Conservation (phyloP, 2,797 vertebrate genomes). For the Parauchenoglanis punctatus region DNA sequence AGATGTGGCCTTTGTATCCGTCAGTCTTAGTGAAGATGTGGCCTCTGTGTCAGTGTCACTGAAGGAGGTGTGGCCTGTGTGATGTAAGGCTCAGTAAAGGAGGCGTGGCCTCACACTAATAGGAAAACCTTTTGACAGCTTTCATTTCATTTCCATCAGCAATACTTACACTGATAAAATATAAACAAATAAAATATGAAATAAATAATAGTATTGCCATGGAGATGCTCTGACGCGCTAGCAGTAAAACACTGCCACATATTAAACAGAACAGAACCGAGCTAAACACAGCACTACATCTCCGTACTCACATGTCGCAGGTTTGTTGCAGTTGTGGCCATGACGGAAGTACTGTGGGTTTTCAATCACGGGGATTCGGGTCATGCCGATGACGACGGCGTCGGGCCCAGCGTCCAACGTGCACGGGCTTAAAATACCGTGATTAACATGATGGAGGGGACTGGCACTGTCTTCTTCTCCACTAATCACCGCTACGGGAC, state of each 20-base stretch:
- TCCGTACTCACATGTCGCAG: constrained; percentile 89
- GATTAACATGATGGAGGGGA: constrained; percentile 95
- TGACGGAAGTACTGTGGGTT: constrained; percentile 98
- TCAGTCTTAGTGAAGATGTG: background rate
- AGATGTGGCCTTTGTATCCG: background rate
- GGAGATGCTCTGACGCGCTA: background rate
- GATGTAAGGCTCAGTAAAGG: background rate
- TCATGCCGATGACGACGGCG: constrained; percentile 95
- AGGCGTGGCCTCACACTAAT: background rate
- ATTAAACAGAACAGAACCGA: background rate
- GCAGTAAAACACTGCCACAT: background rate
- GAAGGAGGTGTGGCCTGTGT: too few relatives aligned
- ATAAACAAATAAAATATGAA: background rate
- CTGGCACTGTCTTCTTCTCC: constrained; percentile 96
- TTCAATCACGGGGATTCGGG: constrained; percentile 93
- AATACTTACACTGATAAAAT: background rate
- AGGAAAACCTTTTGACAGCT: background rate
- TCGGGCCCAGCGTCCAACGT: constrained; percentile 85
- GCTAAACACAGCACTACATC: background rate
- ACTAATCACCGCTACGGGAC: constrained; percentile 93
- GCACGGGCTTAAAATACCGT: constrained; percentile 90
- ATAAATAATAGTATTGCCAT: background rate
- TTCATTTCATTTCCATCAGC: background rate
- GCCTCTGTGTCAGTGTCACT: background rate
- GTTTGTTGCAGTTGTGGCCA: constrained; percentile 93